Evolutionary conservation across 2,888 invertebrate species (phyloP), one percentile per base, ranked within the genome.

Genomic region (Ornithoptera priamus): DNA sequence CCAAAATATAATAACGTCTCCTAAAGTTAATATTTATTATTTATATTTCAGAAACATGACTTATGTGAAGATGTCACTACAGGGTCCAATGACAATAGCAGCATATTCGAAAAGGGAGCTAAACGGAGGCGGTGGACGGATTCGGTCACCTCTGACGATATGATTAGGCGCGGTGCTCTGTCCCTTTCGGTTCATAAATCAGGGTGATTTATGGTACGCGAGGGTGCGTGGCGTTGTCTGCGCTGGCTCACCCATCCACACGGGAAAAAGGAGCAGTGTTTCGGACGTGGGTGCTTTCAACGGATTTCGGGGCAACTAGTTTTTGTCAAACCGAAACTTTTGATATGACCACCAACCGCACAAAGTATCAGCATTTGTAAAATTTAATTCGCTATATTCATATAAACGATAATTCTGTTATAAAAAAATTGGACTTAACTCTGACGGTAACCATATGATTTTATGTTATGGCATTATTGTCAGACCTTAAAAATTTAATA

Each of bases 141-240:
- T 68, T 30, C 22, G 62, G 58, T 50, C 66, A 66, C 62, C 70
- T 63, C 36, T 63, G 62, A 67, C 69, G 70, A 71, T 69, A 72
- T 72, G 72, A 72, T 70, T 67, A 69, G 69, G 67, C 61, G 68
- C 61, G 67, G 69, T 68, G 71, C 79, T 76, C 75, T 80, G 81
- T 78, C 83, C 80, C 78, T 77, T 74, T 76, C 74, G 78, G 78
- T 86, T 85, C 88, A 90, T 91, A 89, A 90, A 90, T 90, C 90
- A 90, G 80, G 53, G 81, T 90, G 89, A 90, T 90, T 90, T 88
- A 90, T 89, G 83, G 81, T 81, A 74, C 75, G 73, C 72, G 75
- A 78, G 80, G 75, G 81, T 82, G 84, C 80, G 83, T 82, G 80
- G 73, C 71, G 77, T 77, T 81, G 78, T 80, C 77, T 75, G 53